A percentile compares a stretch with the other conserved stretches of the same genome.
Evolutionary conservation across 2,113 vertebrate genomes (phyloP).

Genomic region (Cheilinus undulatus): DNA sequence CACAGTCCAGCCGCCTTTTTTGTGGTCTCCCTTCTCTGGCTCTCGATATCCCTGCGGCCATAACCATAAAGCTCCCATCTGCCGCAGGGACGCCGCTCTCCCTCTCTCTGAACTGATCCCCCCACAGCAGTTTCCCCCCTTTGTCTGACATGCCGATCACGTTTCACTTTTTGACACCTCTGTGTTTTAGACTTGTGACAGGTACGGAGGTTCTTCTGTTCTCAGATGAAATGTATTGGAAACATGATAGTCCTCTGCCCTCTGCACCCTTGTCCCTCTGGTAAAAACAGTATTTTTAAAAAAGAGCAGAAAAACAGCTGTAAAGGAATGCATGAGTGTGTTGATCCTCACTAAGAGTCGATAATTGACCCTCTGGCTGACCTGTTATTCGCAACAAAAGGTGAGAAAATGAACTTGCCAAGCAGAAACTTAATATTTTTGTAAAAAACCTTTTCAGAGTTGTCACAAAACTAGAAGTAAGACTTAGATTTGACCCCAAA

Average conservation of each 20-base stretch:
- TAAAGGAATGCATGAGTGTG: constrained; percentile 65
- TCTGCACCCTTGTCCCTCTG: constrained; percentile 39
- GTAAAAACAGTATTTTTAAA: constrained; percentile 59
- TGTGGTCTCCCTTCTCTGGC: constrained; percentile 73
- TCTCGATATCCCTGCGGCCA: constrained; percentile 63
- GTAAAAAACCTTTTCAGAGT: too few species aligned
- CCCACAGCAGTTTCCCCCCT: constrained; percentile 64
- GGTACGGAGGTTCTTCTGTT: constrained; percentile 74
- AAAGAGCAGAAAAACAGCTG: constrained; percentile 51
- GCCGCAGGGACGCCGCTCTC: constrained; percentile 61
- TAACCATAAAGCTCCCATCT: constrained; percentile 80
- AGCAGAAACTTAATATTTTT: not conserved
- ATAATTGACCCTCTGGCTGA: constrained; percentile 69
- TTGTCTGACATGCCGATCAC: constrained; percentile 78
- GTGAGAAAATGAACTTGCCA: constrained; percentile 1
- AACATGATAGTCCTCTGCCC: constrained; percentile 66
- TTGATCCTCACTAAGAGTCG: constrained; percentile 58
- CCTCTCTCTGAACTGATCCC: constrained; percentile 77
- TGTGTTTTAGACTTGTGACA: constrained; percentile 68
- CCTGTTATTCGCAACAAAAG: constrained; percentile 37
- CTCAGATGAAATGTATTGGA: constrained; percentile 68
- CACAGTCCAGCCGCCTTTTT: constrained; percentile 78
- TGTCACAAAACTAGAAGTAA: too few species aligned
- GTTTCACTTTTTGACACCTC: constrained; percentile 84
- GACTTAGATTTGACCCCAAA: too few species aligned